Evolutionary conservation across 2,888 invertebrate genomes (phyloP).

Genomic region (Nasonia oneida): DNA sequence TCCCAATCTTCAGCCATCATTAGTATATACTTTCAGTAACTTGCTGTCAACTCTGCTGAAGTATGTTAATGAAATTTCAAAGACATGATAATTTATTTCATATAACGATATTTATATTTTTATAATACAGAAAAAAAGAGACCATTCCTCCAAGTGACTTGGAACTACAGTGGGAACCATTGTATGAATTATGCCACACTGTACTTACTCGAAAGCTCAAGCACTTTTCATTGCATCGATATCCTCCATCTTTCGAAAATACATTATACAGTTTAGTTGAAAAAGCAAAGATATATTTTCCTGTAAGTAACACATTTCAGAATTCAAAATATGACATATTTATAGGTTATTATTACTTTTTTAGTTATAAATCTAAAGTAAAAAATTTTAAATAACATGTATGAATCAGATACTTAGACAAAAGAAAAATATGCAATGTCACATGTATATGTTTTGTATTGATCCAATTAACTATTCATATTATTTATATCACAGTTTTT

Average conservation of each 20-base stretch:
- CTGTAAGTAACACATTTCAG: constrained; percentile 43
- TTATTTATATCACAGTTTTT: too few species aligned
- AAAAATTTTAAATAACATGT: background rate
- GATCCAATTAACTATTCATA: too few species aligned
- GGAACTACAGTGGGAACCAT: constrained; percentile 90
- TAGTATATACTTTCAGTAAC: constrained; percentile 37
- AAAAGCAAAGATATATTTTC: constrained; percentile 51
- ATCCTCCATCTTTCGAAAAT: background rate
- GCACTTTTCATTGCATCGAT: background rate
- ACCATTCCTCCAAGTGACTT: constrained; percentile 90
- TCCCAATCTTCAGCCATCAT: constrained; percentile 81
- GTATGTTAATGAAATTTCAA: constrained; percentile 55
- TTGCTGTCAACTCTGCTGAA: constrained; percentile 61
- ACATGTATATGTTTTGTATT: too few species aligned
- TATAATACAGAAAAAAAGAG: constrained; percentile 85
- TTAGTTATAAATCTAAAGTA: background rate
- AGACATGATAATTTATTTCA: background rate
- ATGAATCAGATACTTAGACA: background rate
- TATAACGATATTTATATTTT: constrained; percentile 16
- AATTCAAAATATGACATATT: background rate
- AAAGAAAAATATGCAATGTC: background rate
- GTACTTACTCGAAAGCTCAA: background rate
- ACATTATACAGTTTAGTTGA: constrained; percentile 26
- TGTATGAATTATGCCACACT: constrained; percentile 81
- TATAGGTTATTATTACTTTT: background rate